Conservation (phyloP, 2,797 vertebrate genomes). For the Tadarida brasiliensis region DNA sequence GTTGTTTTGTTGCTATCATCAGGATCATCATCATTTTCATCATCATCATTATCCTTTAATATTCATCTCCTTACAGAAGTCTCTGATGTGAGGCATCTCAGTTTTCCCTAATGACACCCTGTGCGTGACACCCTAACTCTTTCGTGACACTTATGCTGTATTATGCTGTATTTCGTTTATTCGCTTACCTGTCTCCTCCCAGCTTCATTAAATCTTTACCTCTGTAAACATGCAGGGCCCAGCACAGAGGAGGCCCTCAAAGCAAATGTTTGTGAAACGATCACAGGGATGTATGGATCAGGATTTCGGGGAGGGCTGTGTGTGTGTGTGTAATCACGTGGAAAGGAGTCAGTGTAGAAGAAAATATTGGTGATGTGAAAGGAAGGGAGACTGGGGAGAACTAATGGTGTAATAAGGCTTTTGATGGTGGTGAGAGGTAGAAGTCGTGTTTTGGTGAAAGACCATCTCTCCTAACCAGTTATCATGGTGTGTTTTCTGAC, state of each 20-base stretch:
- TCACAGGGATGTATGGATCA: not conserved
- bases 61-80: not conserved
- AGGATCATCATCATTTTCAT: not conserved
- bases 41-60: constrained; percentile 10
- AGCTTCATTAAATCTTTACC: not conserved
- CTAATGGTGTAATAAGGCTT: not conserved
- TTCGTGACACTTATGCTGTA: not conserved
- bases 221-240: not conserved
- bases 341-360: not conserved
- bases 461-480: not conserved
- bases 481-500: not conserved
- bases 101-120: not conserved
- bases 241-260: not conserved
- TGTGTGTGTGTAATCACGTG: not conserved
- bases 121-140: not conserved
- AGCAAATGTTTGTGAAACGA: not conserved
- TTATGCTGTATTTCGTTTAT: not conserved
- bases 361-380: not conserved
- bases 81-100: not conserved
- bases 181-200: not conserved
- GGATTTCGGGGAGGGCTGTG: not conserved
- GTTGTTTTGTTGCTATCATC: not conserved
- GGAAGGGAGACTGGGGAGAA: not conserved
- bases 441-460: not conserved
- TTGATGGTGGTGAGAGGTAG: not conserved